phyloP scores from a whole-genome alignment of 2,113 vertebrate species.

The Ochotona curzoniae region DNA sequence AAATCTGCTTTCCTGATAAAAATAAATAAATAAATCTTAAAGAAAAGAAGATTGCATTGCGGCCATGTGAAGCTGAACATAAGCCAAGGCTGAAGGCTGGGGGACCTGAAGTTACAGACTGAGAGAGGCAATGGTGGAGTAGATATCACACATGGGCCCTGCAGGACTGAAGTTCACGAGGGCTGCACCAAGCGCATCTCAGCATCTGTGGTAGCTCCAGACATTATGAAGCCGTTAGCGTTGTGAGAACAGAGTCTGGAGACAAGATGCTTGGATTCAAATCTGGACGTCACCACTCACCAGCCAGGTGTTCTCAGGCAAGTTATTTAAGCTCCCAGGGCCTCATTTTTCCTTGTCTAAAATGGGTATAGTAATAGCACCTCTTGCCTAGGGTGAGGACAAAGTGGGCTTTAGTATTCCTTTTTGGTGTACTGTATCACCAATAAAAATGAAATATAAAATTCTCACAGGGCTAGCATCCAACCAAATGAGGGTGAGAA shows the following conservation, averaged over 20 bases:
- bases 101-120: background rate
- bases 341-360: background rate
- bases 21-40: too few relatives aligned
- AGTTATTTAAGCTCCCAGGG: background rate
- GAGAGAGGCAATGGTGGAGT: background rate
- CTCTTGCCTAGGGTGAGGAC: background rate
- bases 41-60: too few relatives aligned
- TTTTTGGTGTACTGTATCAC: background rate
- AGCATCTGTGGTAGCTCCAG: background rate
- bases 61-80: background rate
- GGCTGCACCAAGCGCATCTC: background rate
- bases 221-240: background rate
- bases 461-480: background rate
- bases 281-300: background rate
- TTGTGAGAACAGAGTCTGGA: background rate
- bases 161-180: background rate
- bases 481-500: background rate
- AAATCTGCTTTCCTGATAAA: too few relatives aligned
- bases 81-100: background rate
- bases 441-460: conserved; percentile 31
- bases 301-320: background rate
- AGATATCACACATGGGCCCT: rapidly evolving
- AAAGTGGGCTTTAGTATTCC: background rate
- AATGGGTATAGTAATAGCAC: background rate
- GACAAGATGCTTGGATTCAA: background rate